phyloP scores from a whole-genome alignment of 2,888 invertebrate species.

The Chaitophorus viminalis region DNA sequence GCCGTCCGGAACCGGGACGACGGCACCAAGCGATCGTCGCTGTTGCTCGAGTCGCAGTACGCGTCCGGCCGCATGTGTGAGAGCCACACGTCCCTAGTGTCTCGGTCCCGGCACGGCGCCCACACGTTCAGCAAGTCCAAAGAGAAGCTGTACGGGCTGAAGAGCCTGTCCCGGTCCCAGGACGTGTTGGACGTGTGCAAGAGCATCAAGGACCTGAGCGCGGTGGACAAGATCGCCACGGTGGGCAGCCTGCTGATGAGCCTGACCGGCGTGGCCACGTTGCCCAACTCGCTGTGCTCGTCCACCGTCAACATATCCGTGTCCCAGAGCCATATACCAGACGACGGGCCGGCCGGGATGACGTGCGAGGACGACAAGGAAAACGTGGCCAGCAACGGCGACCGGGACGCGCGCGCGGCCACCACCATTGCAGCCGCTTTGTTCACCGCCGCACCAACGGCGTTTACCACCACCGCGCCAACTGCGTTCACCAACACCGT shows the following conservation, averaged over 20 bases:
- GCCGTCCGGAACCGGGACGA: neutral
- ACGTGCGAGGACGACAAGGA: constrained; percentile 40
- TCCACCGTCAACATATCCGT: constrained; percentile 47
- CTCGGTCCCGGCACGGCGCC: constrained; percentile 68
- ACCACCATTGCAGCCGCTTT: neutral
- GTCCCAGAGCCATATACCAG: constrained; percentile 35
- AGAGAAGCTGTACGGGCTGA: constrained; percentile 69
- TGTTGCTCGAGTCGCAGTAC: constrained; percentile 67
- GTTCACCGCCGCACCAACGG: neutral
- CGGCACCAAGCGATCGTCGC: constrained; percentile 67
- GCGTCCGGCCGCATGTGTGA: constrained; percentile 67
- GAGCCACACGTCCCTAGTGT: constrained; percentile 69
- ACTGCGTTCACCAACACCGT: too few species aligned
- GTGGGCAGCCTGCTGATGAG: constrained; percentile 56
- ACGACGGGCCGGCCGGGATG: neutral
- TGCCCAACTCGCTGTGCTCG: constrained; percentile 52
- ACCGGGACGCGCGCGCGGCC: neutral
- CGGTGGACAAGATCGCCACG: constrained; percentile 51
- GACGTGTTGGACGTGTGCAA: constrained; percentile 69
- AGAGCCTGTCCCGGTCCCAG: constrained; percentile 69
- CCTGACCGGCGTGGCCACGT: constrained; percentile 53
- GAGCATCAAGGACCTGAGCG: constrained; percentile 55
- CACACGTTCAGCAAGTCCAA: constrained; percentile 68
- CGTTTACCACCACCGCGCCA: too few species aligned
- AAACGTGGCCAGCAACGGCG: constrained; percentile 36